These are phyloP conservation scores for Zaprionus nigranus DNA, from an alignment of 1,140 invertebrate species.

Conservation along the genomic window DNA sequence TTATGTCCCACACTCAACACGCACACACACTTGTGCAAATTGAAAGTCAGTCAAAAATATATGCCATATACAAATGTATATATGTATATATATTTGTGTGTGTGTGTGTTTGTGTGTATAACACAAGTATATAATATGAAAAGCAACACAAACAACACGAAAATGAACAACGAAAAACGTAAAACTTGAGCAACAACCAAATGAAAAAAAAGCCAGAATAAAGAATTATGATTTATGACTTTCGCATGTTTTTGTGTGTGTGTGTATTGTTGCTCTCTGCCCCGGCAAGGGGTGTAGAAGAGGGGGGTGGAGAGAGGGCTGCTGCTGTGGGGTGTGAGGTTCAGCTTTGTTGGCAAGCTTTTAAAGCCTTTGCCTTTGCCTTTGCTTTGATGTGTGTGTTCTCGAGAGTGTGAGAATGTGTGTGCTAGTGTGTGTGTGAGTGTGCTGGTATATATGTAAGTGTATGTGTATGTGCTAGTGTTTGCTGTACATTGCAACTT, in stretches of 20 bases:
- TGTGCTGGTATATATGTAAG: neutral
- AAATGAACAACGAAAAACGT: slow-evolving; percentile 41
- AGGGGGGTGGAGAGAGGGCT: neutral
- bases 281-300: neutral
- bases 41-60: slow-evolving; percentile 59
- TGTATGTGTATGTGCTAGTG: neutral
- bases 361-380: slow-evolving; percentile 38
- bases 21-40: slow-evolving; percentile 41
- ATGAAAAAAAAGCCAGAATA: slow-evolving; percentile 53
- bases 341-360: slow-evolving; percentile 55
- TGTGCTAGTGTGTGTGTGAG: slow-evolving; percentile 10
- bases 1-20: slow-evolving; percentile 31
- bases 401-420: neutral
- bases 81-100: neutral
- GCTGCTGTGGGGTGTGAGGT: slow-evolving; percentile 26
- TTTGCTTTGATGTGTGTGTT: slow-evolving; percentile 44
- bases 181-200: slow-evolving; percentile 47
- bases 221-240: slow-evolving; percentile 81
- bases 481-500: slow-evolving; percentile 41
- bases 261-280: neutral
- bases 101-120: neutral
- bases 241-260: slow-evolving; percentile 64
- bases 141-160: slow-evolving; percentile 33
- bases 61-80: slow-evolving; percentile 13
- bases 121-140: slow-evolving; percentile 1